phyloP scores from a whole-genome alignment of 2,888 invertebrate species.

The Scrobipalpa costella region DNA sequence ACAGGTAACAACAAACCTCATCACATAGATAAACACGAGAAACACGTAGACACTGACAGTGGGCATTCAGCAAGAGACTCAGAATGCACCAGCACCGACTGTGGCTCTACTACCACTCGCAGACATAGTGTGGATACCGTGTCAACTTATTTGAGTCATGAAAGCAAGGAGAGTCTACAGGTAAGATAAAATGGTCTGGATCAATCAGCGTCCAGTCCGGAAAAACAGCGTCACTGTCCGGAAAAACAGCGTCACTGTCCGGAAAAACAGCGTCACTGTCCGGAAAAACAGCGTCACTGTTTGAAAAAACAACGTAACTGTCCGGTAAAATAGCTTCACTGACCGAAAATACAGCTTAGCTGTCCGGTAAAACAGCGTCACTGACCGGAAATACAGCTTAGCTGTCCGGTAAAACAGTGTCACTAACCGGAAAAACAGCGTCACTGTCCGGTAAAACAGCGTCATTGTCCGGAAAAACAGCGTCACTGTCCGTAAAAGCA shows the following conservation, averaged over 20 bases:
- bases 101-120: conserved; percentile 87
- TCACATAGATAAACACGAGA: conserved; percentile 5
- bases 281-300: neutral
- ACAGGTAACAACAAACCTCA: conserved; percentile 68
- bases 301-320: neutral
- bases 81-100: conserved; percentile 72
- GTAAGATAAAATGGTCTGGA: conserved; percentile 39
- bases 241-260: no score
- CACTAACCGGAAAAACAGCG: neutral
- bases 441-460: neutral
- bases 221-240: no score
- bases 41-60: neutral
- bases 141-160: conserved; percentile 92
- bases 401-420: no score
- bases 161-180: conserved; percentile 86
- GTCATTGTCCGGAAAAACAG: neutral
- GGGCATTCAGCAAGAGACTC: neutral
- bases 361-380: no score
- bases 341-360: no score
- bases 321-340: no score
- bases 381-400: no score
- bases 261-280: neutral
- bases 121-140: conserved; percentile 93
- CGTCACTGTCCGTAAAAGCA: neutral
- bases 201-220: no score